These are phyloP conservation scores for Drosophila ficusphila DNA, from an alignment of 1,140 invertebrate species.

Conservation along the genomic window DNA sequence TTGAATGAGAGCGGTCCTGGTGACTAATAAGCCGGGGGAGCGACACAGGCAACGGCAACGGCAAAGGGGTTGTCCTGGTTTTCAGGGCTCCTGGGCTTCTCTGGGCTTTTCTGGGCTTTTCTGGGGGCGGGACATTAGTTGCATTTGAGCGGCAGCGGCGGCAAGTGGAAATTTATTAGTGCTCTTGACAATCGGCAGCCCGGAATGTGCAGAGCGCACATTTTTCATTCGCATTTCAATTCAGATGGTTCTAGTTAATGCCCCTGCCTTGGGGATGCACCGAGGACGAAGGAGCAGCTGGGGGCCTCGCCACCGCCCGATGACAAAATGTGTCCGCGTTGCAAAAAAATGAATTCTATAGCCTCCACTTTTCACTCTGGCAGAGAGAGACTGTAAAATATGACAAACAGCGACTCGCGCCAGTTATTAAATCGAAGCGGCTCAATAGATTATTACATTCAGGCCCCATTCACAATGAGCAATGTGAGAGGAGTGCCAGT, in stretches of 20 bases:
- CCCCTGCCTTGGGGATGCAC: not conserved
- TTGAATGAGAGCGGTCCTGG: conserved; percentile 35
- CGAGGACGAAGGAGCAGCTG: too few relatives aligned
- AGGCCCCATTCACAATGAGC: conserved; percentile 41
- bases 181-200: conserved; percentile 75
- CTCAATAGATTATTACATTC: conserved; percentile 80
- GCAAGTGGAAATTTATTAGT: conserved; percentile 73
- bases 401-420: conserved; percentile 73
- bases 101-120: not conserved
- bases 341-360: conserved; percentile 48
- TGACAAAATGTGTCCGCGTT: conserved; percentile 33
- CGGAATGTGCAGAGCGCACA: conserved; percentile 68
- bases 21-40: conserved; percentile 44
- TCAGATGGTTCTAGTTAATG: conserved; percentile 53
- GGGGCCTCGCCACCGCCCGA: not conserved
- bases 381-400: conserved; percentile 53
- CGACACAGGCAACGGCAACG: too few relatives aligned
- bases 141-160: conserved; percentile 7
- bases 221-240: conserved; percentile 71
- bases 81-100: not conserved
- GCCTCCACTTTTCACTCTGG: not conserved
- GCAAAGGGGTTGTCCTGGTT: conserved; percentile 3
- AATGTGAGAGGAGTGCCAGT: too few relatives aligned
- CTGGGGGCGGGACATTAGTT: conserved; percentile 3
- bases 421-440: conserved; percentile 74